phyloP scores from a whole-genome alignment of 2,113 vertebrate genomes.

The Felis catus region F.catus_Fca126_mat1.0 CM031412.1:69266001-69266500 shows the following conservation, averaged over 20 bases:
- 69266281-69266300: neutral
- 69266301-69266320: neutral
- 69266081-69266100: too few relatives aligned
- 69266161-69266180: too few relatives aligned
- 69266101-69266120: too few relatives aligned
- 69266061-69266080: neutral
- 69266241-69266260: neutral
- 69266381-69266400: neutral
- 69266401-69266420: neutral
- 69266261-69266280: neutral
- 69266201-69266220: too few relatives aligned
- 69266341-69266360: neutral
- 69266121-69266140: too few relatives aligned
- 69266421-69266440: neutral
- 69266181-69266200: too few relatives aligned
- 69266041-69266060: neutral
- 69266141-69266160: too few relatives aligned
- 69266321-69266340: neutral
- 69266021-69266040: neutral
- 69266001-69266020: neutral
- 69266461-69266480: neutral
- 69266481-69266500: neutral
- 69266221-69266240: neutral
- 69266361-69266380: neutral
- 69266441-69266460: neutral